These are phyloP conservation scores for Paracyclopina nana DNA, from an alignment of 1,140 invertebrate species.

Conservation along the genomic window DNA sequence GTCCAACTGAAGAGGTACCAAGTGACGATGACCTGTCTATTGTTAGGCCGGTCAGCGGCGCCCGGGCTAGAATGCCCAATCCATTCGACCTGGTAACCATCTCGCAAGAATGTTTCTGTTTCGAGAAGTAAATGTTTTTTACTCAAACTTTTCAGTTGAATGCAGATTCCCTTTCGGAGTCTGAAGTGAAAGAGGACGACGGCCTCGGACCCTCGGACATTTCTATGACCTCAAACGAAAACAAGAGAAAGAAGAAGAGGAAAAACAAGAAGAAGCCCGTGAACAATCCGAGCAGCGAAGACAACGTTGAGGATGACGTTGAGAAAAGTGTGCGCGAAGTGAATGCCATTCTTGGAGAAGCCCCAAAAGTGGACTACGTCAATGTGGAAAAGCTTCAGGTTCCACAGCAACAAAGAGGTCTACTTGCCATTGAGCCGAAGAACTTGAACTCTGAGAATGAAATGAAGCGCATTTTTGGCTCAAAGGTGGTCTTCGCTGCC, in stretches of 20 bases:
- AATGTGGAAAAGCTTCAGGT: slow-evolving; percentile 11
- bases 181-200: slow-evolving; percentile 46
- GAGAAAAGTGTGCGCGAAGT: slow-evolving; percentile 47
- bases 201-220: slow-evolving; percentile 31
- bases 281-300: slow-evolving; percentile 28
- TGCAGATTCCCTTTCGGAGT: slow-evolving; percentile 34
- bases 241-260: slow-evolving; percentile 35
- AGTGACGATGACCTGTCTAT: no score
- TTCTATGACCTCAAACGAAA: slow-evolving; percentile 25
- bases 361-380: slow-evolving; percentile 16
- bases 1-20: no score
- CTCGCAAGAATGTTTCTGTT: not conserved
- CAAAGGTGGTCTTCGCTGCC: slow-evolving; percentile 46
- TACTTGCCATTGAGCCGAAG: slow-evolving; percentile 43
- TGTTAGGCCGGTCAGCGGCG: no score
- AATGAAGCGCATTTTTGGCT: slow-evolving; percentile 61
- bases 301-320: slow-evolving; percentile 47
- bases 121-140: not conserved
- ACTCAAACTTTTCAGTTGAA: not conserved
- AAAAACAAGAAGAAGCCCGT: slow-evolving; percentile 38
- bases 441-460: slow-evolving; percentile 64
- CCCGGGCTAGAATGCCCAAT: no score
- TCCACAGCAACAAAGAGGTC: slow-evolving; percentile 14
- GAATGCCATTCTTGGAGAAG: slow-evolving; percentile 44
- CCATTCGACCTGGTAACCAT: not conserved